Evolutionary conservation across 1,140 invertebrate species (phyloP).

Genomic region (Triops cancriformis): DNA sequence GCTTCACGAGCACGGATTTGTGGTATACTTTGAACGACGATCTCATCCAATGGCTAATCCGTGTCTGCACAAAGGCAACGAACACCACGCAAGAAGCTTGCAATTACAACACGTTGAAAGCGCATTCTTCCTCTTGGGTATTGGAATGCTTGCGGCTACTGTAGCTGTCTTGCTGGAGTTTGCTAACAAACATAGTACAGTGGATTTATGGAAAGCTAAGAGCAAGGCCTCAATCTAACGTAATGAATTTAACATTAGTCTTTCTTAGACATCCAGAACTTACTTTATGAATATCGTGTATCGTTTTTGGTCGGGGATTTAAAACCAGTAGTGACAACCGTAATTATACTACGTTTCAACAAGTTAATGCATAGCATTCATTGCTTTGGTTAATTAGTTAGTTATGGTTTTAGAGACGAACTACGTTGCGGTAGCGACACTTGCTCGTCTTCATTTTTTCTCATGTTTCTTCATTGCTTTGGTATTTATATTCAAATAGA

Average conservation of each 20-base stretch:
- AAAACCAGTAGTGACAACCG: no score
- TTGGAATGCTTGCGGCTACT: background rate
- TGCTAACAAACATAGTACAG: background rate
- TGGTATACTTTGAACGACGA: background rate
- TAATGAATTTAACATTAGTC: no score
- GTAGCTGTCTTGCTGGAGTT: background rate
- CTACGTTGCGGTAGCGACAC: no score
- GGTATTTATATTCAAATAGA: no score
- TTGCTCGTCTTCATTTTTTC: no score
- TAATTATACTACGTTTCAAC: no score
- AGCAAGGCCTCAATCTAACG: no score
- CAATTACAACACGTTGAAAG: background rate
- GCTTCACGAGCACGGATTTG: slow-evolving; percentile 6
- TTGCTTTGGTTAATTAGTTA: no score
- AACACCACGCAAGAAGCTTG: background rate
- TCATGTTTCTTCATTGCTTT: no score
- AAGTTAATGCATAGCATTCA: background rate
- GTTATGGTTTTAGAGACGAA: no score
- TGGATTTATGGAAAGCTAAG: no score
- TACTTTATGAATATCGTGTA: background rate
- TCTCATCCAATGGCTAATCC: background rate
- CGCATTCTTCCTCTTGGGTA: background rate
- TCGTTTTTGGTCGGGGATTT: no score
- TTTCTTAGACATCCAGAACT: background rate
- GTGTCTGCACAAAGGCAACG: background rate